A percentile compares a stretch with the other conserved stretches of the same genome.
phyloP scores from a whole-genome alignment of 2,797 vertebrate species.

The Phataginus tricuspis region DNA sequence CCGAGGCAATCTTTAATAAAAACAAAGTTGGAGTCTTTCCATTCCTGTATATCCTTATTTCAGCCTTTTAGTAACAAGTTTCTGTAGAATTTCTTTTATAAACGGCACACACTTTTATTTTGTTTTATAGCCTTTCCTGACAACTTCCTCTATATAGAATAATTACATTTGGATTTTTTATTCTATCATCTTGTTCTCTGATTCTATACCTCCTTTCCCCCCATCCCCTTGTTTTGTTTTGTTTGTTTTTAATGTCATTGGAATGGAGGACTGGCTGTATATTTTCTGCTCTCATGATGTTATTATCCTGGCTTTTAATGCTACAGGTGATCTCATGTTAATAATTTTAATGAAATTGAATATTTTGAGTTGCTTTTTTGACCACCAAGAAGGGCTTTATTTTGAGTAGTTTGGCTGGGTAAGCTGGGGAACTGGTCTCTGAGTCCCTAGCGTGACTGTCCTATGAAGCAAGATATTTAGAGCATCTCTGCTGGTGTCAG shows the following conservation, averaged over 20 bases:
- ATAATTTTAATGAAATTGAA: slow-evolving; percentile 24
- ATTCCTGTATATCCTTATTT: not conserved
- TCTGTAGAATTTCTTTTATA: not conserved
- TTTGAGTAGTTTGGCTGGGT: not conserved
- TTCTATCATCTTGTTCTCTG: not conserved
- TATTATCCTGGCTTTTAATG: slow-evolving; percentile 1
- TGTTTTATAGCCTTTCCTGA: slow-evolving; percentile 17
- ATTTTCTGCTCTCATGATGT: slow-evolving; percentile 24
- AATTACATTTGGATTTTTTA: not conserved
- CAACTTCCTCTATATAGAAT: not conserved
- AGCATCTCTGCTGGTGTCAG: not conserved
- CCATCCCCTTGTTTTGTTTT: not conserved
- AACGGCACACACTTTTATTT: not conserved
- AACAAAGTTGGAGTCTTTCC: not conserved
- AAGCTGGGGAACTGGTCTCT: not conserved
- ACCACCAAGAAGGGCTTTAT: not conserved
- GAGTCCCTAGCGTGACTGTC: not conserved
- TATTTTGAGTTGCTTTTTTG: slow-evolving; percentile 44
- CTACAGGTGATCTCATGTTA: not conserved
- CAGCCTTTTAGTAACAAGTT: not conserved
- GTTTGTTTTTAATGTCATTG: not conserved
- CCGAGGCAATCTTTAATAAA: not conserved
- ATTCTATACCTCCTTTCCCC: not conserved
- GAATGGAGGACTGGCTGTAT: not conserved
- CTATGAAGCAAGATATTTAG: not conserved